Evolutionary conservation across 2,888 invertebrate species (phyloP).

Genomic region (Drosophila engyochracea): DNA sequence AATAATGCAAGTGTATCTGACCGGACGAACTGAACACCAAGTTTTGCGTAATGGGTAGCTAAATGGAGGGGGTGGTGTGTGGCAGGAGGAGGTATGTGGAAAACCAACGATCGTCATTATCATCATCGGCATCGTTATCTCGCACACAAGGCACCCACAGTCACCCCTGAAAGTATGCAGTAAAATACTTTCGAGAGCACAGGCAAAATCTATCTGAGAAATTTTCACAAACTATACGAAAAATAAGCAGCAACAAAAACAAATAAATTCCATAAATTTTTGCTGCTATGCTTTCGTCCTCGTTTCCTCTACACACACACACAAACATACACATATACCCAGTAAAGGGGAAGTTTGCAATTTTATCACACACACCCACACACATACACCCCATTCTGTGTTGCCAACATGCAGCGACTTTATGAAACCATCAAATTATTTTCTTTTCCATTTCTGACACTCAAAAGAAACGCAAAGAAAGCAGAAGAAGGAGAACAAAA

Average conservation of each 20-base stretch:
- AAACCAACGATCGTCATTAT: constrained; percentile 54
- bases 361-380: constrained; percentile 73
- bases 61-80: neutral
- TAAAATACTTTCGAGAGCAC: constrained; percentile 68
- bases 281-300: constrained; percentile 59
- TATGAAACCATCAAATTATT: constrained; percentile 85
- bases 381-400: constrained; percentile 27
- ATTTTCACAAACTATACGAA: constrained; percentile 71
- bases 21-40: constrained; percentile 49
- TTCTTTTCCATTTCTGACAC: constrained; percentile 85
- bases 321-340: constrained; percentile 39
- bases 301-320: constrained; percentile 35
- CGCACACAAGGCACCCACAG: constrained; percentile 38
- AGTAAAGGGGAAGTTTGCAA: constrained; percentile 72
- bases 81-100: neutral
- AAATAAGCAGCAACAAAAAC: constrained; percentile 47
- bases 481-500: constrained; percentile 49
- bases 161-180: constrained; percentile 66
- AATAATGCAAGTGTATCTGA: constrained; percentile 79
- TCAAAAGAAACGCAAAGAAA: constrained; percentile 79
- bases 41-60: constrained; percentile 40
- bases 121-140: constrained; percentile 63
- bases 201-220: constrained; percentile 70
- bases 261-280: constrained; percentile 76
- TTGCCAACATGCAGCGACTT: constrained; percentile 72